Percentiles rank a stretch among this genome's conserved stretches.
phyloP scores from a whole-genome alignment of 2,113 vertebrate species.

The Oceanodroma tethys region DNA sequence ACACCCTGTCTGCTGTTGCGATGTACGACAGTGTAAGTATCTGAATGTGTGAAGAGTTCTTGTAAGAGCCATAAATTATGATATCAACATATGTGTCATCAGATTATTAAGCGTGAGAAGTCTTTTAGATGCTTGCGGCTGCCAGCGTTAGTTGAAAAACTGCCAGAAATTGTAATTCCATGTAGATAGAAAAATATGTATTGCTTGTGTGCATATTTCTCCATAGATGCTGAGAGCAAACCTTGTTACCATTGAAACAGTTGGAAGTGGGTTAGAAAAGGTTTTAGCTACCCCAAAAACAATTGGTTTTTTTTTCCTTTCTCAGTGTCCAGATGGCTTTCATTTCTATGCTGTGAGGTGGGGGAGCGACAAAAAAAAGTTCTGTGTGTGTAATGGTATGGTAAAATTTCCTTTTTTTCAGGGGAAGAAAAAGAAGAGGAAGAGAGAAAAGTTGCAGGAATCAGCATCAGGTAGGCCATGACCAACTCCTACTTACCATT shows the following conservation, averaged over 20 bases:
- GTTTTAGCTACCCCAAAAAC: not conserved
- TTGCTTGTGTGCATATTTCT: not conserved
- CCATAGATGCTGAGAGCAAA: not conserved
- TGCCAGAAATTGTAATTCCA: not conserved
- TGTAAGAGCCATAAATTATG: conserved; percentile 22
- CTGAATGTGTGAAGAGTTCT: conserved; percentile 6
- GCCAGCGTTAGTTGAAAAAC: not conserved
- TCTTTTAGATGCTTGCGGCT: not conserved
- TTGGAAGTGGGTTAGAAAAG: not conserved
- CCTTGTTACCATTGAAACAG: not conserved
- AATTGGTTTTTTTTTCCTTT: not conserved
- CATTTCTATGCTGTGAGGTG: not conserved
- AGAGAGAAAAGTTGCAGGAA: conserved; percentile 99
- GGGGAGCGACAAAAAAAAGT: not conserved
- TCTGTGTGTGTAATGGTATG: not conserved
- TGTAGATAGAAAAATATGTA: not conserved
- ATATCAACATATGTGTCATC: conserved; percentile 22
- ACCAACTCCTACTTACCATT: not conserved
- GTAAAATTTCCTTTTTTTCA: conserved; percentile 76
- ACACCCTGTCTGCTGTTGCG: conserved; percentile 78
- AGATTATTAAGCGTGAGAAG: conserved; percentile 11
- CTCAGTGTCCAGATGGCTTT: not conserved
- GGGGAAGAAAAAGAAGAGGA: conserved; percentile 99
- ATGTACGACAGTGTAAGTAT: conserved; percentile 63
- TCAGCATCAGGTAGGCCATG: conserved; percentile 86